A percentile compares a stretch with the other conserved stretches of the same genome.
Conservation (phyloP, 2,797 vertebrate species). For the Crenichthys baileyi region DNA sequence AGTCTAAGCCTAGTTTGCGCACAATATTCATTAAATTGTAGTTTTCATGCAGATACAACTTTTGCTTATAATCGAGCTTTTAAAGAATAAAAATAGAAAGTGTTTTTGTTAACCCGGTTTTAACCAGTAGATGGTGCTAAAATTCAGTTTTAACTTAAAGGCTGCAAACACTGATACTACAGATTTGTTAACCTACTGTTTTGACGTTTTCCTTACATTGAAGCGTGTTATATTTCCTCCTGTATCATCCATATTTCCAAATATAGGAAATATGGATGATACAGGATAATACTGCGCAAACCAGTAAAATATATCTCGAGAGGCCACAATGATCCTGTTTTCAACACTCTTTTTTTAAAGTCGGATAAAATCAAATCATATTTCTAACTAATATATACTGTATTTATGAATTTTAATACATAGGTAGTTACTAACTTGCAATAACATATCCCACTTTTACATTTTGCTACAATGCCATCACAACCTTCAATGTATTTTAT, state of each 20-base stretch:
- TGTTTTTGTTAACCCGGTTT: constrained; percentile 31
- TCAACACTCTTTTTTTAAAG: too few relatives aligned
- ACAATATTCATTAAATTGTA: too few relatives aligned
- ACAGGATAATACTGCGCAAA: background rate
- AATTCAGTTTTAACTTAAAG: background rate
- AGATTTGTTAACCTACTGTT: background rate
- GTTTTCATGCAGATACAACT: too few relatives aligned
- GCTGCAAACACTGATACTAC: background rate
- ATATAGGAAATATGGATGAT: too few relatives aligned
- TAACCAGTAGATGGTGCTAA: constrained; percentile 50
- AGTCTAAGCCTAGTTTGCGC: background rate
- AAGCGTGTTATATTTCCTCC: too few relatives aligned
- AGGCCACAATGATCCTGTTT: too few relatives aligned
- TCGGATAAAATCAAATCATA: too few relatives aligned
- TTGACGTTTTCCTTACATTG: too few relatives aligned
- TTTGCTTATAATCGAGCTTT: background rate
- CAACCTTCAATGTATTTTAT: background rate
- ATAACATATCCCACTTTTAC: background rate
- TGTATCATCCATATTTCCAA: background rate
- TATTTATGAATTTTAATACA: background rate
- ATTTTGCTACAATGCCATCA: too few relatives aligned
- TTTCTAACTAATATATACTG: too few relatives aligned
- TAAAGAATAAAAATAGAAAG: background rate
- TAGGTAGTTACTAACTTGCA: background rate
- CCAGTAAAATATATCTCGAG: background rate